Base-by-base conservation (phyloP, 2,888 invertebrate genomes). In the Parnassius orleans region DNA sequence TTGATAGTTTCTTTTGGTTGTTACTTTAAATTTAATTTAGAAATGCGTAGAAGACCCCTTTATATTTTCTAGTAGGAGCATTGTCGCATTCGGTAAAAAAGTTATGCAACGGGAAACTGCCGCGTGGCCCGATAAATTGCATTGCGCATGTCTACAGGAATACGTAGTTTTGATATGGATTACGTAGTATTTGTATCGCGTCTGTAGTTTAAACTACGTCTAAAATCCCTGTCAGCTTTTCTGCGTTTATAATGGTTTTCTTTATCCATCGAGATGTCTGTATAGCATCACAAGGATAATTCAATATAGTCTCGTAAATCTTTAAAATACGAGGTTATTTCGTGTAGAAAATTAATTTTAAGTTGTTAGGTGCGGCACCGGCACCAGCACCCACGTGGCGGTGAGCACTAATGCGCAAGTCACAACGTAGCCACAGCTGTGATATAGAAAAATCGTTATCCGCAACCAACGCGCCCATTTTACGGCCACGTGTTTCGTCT, bases 361-460 rank as follows among this genome's bases (percentile, higher is more conserved):
- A 53, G 43, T 15, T 33, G 43, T 48, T n/a, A 53, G 62, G 48
- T 48, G 54, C 43, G 53, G 57, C 53, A 50, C 48, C 43, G 48
- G 57, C 53, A 50, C 48, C 10, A 59, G 42, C 54, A 61, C 68
- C 82, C 90, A 90, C 90, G 90, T 90, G 90, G 84, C 71, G 68
- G 57, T 12, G 46, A 62, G 51, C 47, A 52, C 64, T 67, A 79
- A 48, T 86, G 90, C 90, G 90, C 90, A 90, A 78, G 90, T 80
- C 80, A 71, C 77, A 75, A 73, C 74, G 66, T 63, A 63, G 77
- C 74, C 83, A 84, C 90, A 90, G 90, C 90, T 90, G 90, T 78
- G 81, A 76, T 79, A 76, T 76, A 76, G 86, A 90, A 54, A 90
- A 91, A 91, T 90, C 89, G 89, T 90, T 90, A 90, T 81, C 77